Base-by-base conservation (phyloP, 1,140 invertebrate genomes). In the Eciton burchellii region DNA sequence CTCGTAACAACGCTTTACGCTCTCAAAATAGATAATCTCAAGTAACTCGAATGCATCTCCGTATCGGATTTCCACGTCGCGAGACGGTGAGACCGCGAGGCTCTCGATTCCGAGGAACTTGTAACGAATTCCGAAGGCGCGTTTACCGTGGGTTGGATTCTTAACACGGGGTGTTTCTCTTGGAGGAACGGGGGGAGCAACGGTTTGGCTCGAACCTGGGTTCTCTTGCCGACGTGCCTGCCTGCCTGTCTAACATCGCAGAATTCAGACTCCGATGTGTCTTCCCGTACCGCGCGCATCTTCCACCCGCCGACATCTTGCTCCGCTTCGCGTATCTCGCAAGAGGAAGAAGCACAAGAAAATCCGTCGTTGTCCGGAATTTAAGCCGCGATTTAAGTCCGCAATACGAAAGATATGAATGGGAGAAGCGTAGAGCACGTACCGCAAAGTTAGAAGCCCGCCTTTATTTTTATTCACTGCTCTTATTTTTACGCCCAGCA, bases 101-200 rank as follows among this genome's bases (percentile, higher is more conserved):
- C 35, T 57, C 35, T 56, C 49, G 35, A 66, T 54, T 68, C 8
- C 35, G 16, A 70, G 52, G 12, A 21, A 79, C 63, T 45, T 68
- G 35, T 68, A 70, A 79, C 41, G 12, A 79, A 79, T 79, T 79
- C 41, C 24, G 63, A 29, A 45, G 63, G n/a, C 63, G 24, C 41
- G 62, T 68, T 68, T 76, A 52, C 2, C 29, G 60, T 76, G 60
- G 73, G 26, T 65, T 41, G 29, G 0, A 76, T 65, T 79, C 52
- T 70, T 57, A 77, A 41, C n/a, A 74, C 19, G 47, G 59, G 47
- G 29, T 65, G 59, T 65, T n/a, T 76, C 35, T 59, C 35, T 65
- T 65, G 59, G 24, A 70, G 56, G 70, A n/a, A n/a, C 5, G 16
- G 60, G 19, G 29, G 9, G 26, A 19, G 59, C 29, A 5, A 14